phyloP scores from a whole-genome alignment of 2,113 vertebrate genomes.

The Pituophis catenifer region DNA sequence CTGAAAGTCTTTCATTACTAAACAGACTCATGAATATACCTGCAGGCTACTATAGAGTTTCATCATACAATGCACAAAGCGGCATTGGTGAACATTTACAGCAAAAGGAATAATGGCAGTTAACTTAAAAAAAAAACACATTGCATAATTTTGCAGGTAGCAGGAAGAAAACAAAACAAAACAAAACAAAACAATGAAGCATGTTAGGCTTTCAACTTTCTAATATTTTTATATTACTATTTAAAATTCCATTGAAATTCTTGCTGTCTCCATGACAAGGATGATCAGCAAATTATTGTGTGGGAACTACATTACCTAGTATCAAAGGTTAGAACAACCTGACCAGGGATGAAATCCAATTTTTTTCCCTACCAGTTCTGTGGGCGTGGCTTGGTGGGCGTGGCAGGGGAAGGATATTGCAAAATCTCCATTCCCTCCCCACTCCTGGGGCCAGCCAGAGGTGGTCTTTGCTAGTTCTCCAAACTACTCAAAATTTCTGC shows the following conservation, averaged over 20 bases:
- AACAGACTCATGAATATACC: background rate
- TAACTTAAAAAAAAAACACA: background rate
- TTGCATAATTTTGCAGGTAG: background rate
- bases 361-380: no score
- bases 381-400: no score
- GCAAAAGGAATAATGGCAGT: background rate
- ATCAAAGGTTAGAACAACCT: background rate
- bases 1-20: background rate
- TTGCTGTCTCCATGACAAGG: background rate
- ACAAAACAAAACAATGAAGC: background rate
- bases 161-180: background rate
- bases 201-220: background rate
- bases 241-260: background rate
- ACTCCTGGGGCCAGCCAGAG: no score
- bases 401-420: no score
- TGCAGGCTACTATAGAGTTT: background rate
- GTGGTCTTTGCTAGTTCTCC: no score
- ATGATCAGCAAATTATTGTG: background rate
- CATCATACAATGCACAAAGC: background rate
- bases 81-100: background rate
- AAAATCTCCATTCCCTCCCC: no score
- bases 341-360: background rate
- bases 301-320: background rate
- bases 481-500: no score
- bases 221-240: background rate